phyloP scores from a whole-genome alignment of 2,797 vertebrate species.

The Diglossa cyanea region DNA sequence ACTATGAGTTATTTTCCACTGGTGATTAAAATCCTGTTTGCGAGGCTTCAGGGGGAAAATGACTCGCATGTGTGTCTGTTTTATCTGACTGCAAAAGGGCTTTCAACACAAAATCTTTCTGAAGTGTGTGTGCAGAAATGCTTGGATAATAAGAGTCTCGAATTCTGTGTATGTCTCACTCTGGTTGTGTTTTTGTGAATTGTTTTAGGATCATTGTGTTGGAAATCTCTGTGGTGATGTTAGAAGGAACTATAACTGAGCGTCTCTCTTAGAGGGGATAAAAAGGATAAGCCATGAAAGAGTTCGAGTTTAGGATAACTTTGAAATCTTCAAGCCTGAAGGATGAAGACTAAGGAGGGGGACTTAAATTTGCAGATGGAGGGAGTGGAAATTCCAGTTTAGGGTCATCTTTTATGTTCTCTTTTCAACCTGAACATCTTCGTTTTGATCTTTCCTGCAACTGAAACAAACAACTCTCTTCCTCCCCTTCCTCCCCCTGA shows the following conservation, averaged over 20 bases:
- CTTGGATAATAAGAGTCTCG: not conserved
- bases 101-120: not conserved
- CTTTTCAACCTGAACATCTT: conserved; percentile 53
- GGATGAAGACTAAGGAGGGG: not conserved
- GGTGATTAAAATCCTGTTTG: conserved; percentile 52
- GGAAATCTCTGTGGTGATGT: not conserved
- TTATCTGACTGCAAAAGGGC: conserved; percentile 14
- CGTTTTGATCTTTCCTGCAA: conserved; percentile 53
- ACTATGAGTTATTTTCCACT: conserved; percentile 63
- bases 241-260: not conserved
- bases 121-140: not conserved
- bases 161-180: not conserved
- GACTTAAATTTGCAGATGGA: not conserved
- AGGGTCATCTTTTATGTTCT: conserved; percentile 44
- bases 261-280: not conserved
- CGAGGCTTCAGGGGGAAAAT: not conserved
- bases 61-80: not conserved
- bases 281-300: not conserved
- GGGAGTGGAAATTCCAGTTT: conserved; percentile 45
- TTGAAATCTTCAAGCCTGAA: conserved; percentile 8
- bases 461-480: conserved; percentile 57
- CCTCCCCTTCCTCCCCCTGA: conserved; percentile 49
- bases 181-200: not conserved
- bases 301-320: not conserved
- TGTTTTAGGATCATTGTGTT: not conserved